These are phyloP conservation scores for Xenentodon cancila DNA, from an alignment of 2,797 vertebrate genomes.

Conservation along the genomic window DNA sequence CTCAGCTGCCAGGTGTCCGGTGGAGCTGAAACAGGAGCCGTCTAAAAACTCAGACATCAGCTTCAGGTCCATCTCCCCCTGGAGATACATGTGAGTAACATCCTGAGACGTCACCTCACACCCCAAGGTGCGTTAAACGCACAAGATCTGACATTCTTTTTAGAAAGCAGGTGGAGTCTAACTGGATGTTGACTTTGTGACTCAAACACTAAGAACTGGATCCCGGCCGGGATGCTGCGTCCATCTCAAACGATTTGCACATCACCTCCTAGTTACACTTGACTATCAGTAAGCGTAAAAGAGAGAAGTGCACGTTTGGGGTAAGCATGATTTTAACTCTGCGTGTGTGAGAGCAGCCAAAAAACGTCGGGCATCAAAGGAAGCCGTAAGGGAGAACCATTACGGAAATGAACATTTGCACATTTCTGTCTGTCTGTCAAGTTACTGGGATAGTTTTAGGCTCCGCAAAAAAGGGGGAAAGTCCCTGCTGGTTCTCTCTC, in stretches of 20 bases:
- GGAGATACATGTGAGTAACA: slow-evolving; percentile 82
- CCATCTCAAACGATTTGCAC: not conserved
- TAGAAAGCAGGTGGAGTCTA: not conserved
- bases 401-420: too few species aligned
- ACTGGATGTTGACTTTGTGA: too few species aligned
- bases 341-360: not conserved
- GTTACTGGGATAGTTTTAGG: too few species aligned
- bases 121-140: accelerated
- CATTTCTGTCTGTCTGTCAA: too few species aligned
- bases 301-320: not conserved
- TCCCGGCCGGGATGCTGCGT: not conserved
- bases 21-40: slow-evolving; percentile 20
- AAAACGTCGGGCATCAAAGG: too few species aligned
- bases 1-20: slow-evolving; percentile 22
- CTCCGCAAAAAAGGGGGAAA: too few species aligned
- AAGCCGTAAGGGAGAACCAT: too few species aligned
- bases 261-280: slow-evolving; percentile 7
- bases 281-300: not conserved
- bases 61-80: slow-evolving; percentile 87
- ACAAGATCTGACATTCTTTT: not conserved
- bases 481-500: too few species aligned
- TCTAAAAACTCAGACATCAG: not conserved
- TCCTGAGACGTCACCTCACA: not conserved
- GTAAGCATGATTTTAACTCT: not conserved
- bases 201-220: too few species aligned